Evolutionary conservation across 2,113 vertebrate genomes (phyloP).

Genomic region (Lepus americanus): DNA sequence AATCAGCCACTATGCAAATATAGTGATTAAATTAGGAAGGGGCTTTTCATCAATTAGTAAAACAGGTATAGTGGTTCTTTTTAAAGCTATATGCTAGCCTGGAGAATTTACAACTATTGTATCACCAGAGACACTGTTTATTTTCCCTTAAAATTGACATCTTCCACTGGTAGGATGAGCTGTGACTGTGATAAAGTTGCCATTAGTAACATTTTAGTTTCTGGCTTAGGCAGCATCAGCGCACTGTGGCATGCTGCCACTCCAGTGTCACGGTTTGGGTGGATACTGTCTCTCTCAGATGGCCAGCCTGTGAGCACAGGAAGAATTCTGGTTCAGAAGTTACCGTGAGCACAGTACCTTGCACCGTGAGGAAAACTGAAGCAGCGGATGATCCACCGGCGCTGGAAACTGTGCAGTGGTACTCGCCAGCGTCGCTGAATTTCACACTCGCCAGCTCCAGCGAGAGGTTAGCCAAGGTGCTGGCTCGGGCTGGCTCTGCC

Average conservation of each 20-base stretch:
- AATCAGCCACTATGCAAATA: neutral
- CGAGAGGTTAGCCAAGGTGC: constrained; percentile 90
- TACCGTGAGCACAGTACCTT: constrained; percentile 89
- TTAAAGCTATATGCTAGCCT: neutral
- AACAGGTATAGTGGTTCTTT: neutral
- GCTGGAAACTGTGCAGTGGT: constrained; percentile 90
- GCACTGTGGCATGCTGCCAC: neutral
- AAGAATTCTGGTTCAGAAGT: neutral
- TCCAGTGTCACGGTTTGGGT: neutral
- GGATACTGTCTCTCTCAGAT: neutral
- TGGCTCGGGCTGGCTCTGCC: constrained; percentile 84
- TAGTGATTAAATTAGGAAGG: neutral
- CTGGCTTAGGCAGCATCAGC: neutral
- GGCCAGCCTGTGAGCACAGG: neutral
- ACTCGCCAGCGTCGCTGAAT: constrained; percentile 90
- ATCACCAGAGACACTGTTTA: neutral
- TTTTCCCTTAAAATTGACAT: neutral
- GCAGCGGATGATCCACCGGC: constrained; percentile 91
- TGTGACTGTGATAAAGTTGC: neutral
- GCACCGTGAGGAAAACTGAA: constrained; percentile 91
- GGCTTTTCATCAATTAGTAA: neutral
- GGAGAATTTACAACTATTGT: neutral
- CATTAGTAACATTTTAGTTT: neutral
- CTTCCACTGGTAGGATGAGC: neutral
- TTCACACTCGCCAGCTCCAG: constrained; percentile 90